Percentiles rank a stretch among this genome's conserved stretches.
Conservation (phyloP, 2,113 vertebrate genomes). For the Anarhynchus alexandrinus region DNA sequence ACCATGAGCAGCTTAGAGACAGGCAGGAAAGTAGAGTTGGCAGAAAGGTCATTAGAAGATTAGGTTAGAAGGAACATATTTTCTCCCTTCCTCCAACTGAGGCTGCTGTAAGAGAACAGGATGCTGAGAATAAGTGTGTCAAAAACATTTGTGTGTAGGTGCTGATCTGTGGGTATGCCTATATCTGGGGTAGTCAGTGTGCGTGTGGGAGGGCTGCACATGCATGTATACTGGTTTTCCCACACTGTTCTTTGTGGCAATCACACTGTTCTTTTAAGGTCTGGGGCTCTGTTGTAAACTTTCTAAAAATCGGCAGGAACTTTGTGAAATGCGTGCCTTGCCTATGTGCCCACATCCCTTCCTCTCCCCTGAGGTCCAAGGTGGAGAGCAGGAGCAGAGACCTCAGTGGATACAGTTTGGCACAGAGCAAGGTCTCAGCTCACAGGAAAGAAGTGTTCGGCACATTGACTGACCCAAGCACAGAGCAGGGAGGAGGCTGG, state of each 20-base stretch:
- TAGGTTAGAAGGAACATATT: conserved; percentile 38
- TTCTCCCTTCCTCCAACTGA: conserved; percentile 33
- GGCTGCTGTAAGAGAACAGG: conserved; percentile 52
- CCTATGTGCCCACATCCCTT: neutral
- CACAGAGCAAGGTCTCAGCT: neutral
- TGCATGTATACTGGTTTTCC: conserved; percentile 61
- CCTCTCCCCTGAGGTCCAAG: neutral
- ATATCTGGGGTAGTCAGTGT: conserved; percentile 65
- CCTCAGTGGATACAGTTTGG: neutral
- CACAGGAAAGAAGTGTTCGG: neutral
- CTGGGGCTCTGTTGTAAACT: conserved; percentile 34
- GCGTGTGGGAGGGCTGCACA: conserved; percentile 60
- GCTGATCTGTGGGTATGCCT: conserved; percentile 66
- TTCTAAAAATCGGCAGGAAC: conserved; percentile 8
- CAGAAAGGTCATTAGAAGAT: conserved; percentile 51
- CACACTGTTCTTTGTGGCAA: conserved; percentile 64
- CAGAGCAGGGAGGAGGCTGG: neutral
- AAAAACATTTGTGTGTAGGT: conserved; percentile 68
- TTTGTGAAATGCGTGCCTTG: neutral
- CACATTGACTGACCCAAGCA: neutral
- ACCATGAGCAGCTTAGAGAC: neutral
- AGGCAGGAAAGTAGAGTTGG: neutral
- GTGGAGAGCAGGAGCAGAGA: neutral
- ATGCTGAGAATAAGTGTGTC: conserved; percentile 65
- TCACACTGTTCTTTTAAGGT: conserved; percentile 59